phyloP scores from a whole-genome alignment of 2,888 invertebrate genomes.

The Papilio gigon region DNA sequence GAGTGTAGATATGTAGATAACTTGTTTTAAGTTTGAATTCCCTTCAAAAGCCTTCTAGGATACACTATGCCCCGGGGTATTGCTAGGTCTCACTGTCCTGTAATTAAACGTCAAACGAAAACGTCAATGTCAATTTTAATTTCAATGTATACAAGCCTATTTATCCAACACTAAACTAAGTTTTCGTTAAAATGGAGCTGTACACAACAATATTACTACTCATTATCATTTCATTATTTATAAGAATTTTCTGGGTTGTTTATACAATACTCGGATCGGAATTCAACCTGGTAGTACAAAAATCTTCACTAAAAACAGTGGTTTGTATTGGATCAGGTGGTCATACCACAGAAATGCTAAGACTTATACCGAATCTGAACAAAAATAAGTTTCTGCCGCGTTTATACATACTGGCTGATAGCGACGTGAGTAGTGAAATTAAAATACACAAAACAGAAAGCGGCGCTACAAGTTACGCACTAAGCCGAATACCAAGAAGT shows the following conservation, averaged over 20 bases:
- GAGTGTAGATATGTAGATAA: too few species aligned
- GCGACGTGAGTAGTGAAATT: constrained; percentile 88
- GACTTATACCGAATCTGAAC: constrained; percentile 85
- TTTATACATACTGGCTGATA: constrained; percentile 89
- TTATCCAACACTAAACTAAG: not conserved
- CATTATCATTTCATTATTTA: not conserved
- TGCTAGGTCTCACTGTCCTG: too few species aligned
- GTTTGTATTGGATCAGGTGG: constrained; percentile 92
- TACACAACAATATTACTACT: not conserved
- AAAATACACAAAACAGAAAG: constrained; percentile 84
- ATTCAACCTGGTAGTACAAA: constrained; percentile 52
- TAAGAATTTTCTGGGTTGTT: constrained; percentile 32
- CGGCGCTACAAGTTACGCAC: constrained; percentile 64
- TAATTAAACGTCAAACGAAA: too few species aligned
- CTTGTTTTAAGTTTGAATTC: too few species aligned
- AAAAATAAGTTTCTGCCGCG: constrained; percentile 86
- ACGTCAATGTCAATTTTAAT: not conserved
- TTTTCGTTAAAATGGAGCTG: not conserved
- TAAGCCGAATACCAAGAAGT: constrained; percentile 89
- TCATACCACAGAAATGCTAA: constrained; percentile 97
- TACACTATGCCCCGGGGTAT: too few species aligned
- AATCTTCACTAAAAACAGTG: constrained; percentile 71
- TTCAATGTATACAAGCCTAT: not conserved
- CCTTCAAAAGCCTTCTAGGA: too few species aligned
- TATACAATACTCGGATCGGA: constrained; percentile 46